Evolutionary conservation across 1,140 invertebrate species (phyloP), one percentile per base, ranked within the genome.

Genomic region (Rhopalosiphum maidis): DNA sequence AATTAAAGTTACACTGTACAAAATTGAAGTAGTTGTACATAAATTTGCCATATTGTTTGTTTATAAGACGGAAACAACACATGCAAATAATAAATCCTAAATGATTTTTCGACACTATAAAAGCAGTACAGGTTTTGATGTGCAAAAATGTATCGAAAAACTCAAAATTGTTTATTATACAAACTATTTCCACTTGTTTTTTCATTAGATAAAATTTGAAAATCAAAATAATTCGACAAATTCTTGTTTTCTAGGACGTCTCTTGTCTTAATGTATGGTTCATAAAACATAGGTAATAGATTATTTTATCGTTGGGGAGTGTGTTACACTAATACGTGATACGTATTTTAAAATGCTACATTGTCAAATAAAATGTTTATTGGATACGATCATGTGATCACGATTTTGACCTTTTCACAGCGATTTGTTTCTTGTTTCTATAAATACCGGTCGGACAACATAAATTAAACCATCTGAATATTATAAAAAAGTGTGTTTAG

Each of bases 351-450:
- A 88, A 51, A 88, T 88, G 4, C 7, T 88, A 43, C 18, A 87
- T n/a, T 88, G 46, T 55, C 25, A 90, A 60, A 30, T 89, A 41
- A 35, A 90, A 60, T 90, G 55, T 90, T 90, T 90, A 54, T 60
- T 90, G 35, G 54, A 90, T 41, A 43, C 60, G 51, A 60, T 60
- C 35, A 8, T 37, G 23, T 60, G 41, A 55, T 90, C 25, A 90
- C 55, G 41, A 68, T 68, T 90, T 90, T 90, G 51, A 90, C 54
- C 89, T 43, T 60, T 90, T 68, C 37, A 41, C 15, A 46, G 7
- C 6, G 37, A 68, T 90, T 90, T 90, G 37, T 90, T 90, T 68
- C 41, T 68, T 90, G 37, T 90, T 22, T 11, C 55, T 90, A 37
- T 60, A n/a, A 90, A 60, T 60, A 60, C 54, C 23, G 54, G 54